These are phyloP conservation scores for Cheilosia variabilis DNA, from an alignment of 2,888 invertebrate genomes.

Conservation along the genomic window DNA sequence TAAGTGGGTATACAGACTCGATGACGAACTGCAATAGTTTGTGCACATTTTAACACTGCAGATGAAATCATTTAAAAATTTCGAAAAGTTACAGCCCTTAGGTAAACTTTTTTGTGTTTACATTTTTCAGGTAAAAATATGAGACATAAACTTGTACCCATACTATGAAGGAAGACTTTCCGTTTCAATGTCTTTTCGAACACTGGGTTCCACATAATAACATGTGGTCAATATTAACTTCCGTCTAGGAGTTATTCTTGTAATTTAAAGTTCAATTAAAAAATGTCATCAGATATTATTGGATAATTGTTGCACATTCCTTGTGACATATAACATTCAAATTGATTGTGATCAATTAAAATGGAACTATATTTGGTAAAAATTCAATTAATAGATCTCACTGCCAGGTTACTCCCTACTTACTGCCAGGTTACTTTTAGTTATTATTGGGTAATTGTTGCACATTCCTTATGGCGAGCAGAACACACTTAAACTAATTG, in stretches of 20 bases:
- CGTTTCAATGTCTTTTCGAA: no score
- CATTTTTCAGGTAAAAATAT: no score
- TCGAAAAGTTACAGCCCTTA: no score
- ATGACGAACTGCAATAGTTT: no score
- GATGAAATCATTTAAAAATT: no score
- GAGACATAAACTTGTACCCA: no score
- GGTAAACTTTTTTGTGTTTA: no score
- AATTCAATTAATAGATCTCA: constrained; percentile 4
- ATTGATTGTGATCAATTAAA: constrained; percentile 48
- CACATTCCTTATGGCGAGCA: neutral
- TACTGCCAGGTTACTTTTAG: neutral
- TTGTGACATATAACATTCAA: constrained; percentile 1
- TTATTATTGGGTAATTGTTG: constrained; percentile 11
- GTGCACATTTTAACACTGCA: no score
- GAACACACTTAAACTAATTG: constrained; percentile 35
- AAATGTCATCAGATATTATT: neutral
- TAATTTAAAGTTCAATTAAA: constrained; percentile 8
- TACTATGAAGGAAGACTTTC: no score
- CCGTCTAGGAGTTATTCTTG: neutral
- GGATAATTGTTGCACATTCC: constrained; percentile 5
- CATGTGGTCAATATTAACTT: neutral
- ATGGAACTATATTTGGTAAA: constrained; percentile 1
- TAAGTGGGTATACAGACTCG: no score
- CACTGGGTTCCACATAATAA: no score
- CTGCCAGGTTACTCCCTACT: neutral